Evolutionary conservation across 2,888 invertebrate species (phyloP), one percentile per base, ranked within the genome.

Genomic region (Drosophila demipolita): DNA sequence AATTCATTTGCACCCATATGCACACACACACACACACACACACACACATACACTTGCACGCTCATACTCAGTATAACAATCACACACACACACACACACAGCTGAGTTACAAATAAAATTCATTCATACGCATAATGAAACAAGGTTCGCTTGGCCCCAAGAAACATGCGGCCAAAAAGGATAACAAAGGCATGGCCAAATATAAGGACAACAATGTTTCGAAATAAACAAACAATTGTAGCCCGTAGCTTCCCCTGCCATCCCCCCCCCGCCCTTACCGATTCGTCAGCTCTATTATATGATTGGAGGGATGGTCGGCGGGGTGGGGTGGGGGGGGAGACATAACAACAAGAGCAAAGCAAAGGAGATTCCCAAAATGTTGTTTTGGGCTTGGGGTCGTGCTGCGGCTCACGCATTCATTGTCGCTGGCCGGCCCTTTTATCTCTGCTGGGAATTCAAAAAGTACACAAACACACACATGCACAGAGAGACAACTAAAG

Each of bases 111-210:
- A 90, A 90, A 90, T 90, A 88, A 90, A 90, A 90, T 87, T 87
- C 87, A 87, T 87, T 87, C 87, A 87, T 83, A 90, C 88, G 87
- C 90, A 88, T 88, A 85, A 90, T 90, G 86, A 90, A 90, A 90
- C 80, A 79, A 70, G 62, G 61, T 60, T 60, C 62, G 73, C 66
- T 64, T 65, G 66, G 53, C 50, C 73, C 62, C 60, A 66, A 68
- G 64, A 67, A 79, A 66, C 82, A 78, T 75, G 86, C 75, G 78
- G 73, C 82, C 66, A 73, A 83, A 76, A 76, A 74, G 89, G 73
- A 74, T 70, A 84, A 86, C 86, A 86, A 84, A 81, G 79, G 85
- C 82, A 75, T 78, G 80, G 73, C 55, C 75, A 77, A 68, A 87
- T 85, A 79, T 79, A 89, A 90, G 88, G 75, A 89, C 86, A 90